These are phyloP conservation scores for Monodelphis domestica DNA, from an alignment of 2,797 vertebrate species.

Conservation along the genomic window DNA sequence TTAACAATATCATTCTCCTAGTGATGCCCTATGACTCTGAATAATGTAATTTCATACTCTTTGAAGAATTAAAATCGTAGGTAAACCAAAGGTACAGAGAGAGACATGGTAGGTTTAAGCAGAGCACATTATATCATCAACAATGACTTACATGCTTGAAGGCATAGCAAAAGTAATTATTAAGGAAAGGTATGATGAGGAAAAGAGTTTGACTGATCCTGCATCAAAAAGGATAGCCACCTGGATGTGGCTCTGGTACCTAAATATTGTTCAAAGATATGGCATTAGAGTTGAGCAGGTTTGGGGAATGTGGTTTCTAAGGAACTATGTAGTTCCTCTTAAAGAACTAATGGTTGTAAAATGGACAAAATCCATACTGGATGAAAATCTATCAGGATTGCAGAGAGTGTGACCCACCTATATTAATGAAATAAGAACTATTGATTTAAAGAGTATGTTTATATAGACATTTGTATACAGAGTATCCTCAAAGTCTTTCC, in stretches of 20 bases:
- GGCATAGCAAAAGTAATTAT: neutral
- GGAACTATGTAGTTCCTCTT: neutral
- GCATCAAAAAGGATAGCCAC: neutral
- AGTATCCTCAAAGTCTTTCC: neutral
- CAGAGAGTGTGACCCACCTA: neutral
- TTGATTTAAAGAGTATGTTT: neutral
- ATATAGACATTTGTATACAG: neutral
- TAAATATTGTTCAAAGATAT: neutral
- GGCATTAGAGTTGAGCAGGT: neutral
- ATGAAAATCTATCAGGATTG: neutral
- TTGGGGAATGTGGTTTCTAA: neutral
- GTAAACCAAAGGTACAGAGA: neutral
- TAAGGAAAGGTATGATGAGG: neutral
- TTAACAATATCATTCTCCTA: neutral
- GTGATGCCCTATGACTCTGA: neutral
- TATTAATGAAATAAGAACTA: neutral
- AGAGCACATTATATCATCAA: neutral
- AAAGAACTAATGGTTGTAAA: neutral
- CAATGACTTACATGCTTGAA: neutral
- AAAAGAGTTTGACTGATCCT: neutral
- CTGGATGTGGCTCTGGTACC: neutral
- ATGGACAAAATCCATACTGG: neutral
- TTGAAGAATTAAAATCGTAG: neutral
- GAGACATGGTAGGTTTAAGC: neutral
- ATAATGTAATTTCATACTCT: neutral